These are phyloP conservation scores for Chelonia mydas DNA, from an alignment of 2,797 vertebrate species.

Conservation along the genomic window DNA sequence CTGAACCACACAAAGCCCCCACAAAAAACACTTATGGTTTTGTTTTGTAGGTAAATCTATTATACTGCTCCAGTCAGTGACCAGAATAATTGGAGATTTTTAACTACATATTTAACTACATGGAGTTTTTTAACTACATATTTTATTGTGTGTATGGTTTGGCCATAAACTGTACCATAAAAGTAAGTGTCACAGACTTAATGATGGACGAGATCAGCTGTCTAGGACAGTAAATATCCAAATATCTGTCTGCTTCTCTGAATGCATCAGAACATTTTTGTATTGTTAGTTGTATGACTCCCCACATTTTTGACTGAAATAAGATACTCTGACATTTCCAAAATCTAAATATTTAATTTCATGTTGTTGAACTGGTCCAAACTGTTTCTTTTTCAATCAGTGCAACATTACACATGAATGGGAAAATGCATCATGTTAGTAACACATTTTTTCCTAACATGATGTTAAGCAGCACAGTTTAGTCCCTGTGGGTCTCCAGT, in stretches of 20 bases:
- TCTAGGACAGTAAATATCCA: background rate
- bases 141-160: background rate
- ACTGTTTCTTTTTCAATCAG: background rate
- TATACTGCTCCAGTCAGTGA: background rate
- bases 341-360: background rate
- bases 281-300: background rate
- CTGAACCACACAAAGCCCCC: background rate
- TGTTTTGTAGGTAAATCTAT: background rate
- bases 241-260: background rate
- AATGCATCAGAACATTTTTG: background rate
- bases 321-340: background rate
- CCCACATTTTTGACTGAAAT: background rate
- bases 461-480: background rate
- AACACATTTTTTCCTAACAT: background rate
- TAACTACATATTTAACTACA: background rate
- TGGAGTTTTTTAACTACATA: background rate
- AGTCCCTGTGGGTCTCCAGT: background rate
- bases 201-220: background rate
- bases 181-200: background rate
- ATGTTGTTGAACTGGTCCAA: background rate
- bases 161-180: background rate
- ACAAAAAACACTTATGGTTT: background rate
- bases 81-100: background rate
- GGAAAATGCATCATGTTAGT: background rate
- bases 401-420: background rate